These are phyloP conservation scores for Indri indri DNA, from an alignment of 2,113 vertebrate species.

Conservation along the genomic window DNA sequence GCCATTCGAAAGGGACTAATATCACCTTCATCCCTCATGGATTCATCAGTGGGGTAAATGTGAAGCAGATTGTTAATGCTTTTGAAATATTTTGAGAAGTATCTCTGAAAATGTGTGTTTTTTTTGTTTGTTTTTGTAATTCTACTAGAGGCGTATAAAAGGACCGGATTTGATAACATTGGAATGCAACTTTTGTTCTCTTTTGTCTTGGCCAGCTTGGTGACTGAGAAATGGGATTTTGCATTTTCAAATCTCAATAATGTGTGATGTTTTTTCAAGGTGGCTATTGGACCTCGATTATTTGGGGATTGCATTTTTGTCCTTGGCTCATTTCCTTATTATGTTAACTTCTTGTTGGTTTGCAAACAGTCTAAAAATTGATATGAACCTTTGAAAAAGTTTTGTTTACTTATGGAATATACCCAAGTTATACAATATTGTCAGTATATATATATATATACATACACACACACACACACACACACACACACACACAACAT, in stretches of 20 bases:
- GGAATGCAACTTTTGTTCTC: not conserved
- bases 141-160: not conserved
- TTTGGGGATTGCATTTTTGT: not conserved
- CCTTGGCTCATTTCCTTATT: not conserved
- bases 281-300: not conserved
- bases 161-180: not conserved
- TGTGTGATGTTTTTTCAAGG: not conserved
- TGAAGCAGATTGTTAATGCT: not conserved
- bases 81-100: not conserved
- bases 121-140: not conserved
- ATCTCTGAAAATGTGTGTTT: not conserved
- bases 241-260: not conserved
- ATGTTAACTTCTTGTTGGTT: not conserved
- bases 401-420: not conserved
- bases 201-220: not conserved
- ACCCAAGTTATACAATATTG: not conserved
- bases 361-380: not conserved
- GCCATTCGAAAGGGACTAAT: not conserved
- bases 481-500: no score
- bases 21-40: rapidly evolving
- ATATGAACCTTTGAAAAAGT: not conserved
- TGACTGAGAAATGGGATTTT: not conserved
- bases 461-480: no score
- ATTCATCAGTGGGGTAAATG: not conserved
- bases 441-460: not conserved